A percentile compares a stretch with the other conserved stretches of the same genome.
phyloP scores from a whole-genome alignment of 1,140 invertebrate genomes.

The Pseudomyrmex flavicornis region DNA sequence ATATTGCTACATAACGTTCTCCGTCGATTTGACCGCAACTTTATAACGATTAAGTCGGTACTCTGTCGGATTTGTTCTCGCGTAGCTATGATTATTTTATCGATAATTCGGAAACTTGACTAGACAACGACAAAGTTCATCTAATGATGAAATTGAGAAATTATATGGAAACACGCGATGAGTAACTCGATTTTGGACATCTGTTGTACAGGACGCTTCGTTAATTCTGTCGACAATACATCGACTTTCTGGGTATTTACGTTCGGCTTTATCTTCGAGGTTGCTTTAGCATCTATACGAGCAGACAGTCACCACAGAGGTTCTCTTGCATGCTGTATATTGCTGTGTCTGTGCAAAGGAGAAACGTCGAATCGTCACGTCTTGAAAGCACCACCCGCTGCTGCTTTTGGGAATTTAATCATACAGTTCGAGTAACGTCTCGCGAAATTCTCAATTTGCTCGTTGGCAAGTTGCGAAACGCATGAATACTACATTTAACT shows the following conservation, averaged over 20 bases:
- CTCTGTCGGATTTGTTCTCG: neutral
- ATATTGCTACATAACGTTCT: neutral
- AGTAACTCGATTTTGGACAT: slow-evolving; percentile 64
- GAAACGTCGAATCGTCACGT: slow-evolving; percentile 64
- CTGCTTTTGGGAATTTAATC: slow-evolving; percentile 76
- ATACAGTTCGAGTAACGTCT: slow-evolving; percentile 71
- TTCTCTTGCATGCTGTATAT: slow-evolving; percentile 44
- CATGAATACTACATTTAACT: slow-evolving; percentile 12
- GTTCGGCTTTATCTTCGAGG: slow-evolving; percentile 69
- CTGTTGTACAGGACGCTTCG: slow-evolving; percentile 65
- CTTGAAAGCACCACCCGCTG: slow-evolving; percentile 33
- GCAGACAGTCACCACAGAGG: slow-evolving; percentile 33
- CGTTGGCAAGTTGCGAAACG: slow-evolving; percentile 12
- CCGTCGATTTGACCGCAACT: neutral
- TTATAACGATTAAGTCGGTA: slow-evolving; percentile 7
- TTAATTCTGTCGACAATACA: slow-evolving; percentile 63
- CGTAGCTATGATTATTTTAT: slow-evolving; percentile 34
- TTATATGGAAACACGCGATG: slow-evolving; percentile 33
- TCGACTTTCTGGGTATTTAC: slow-evolving; percentile 72
- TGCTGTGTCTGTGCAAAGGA: slow-evolving; percentile 42
- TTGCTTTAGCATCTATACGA: slow-evolving; percentile 67
- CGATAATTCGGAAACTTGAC: slow-evolving; percentile 33
- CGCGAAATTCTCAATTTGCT: slow-evolving; percentile 40
- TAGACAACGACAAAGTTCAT: slow-evolving; percentile 18
- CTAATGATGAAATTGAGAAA: slow-evolving; percentile 49